A percentile compares a stretch with the other conserved stretches of the same genome.
These are phyloP conservation scores for Bradypus variegatus DNA, from an alignment of 2,797 vertebrate genomes.

Conservation along the genomic window DNA sequence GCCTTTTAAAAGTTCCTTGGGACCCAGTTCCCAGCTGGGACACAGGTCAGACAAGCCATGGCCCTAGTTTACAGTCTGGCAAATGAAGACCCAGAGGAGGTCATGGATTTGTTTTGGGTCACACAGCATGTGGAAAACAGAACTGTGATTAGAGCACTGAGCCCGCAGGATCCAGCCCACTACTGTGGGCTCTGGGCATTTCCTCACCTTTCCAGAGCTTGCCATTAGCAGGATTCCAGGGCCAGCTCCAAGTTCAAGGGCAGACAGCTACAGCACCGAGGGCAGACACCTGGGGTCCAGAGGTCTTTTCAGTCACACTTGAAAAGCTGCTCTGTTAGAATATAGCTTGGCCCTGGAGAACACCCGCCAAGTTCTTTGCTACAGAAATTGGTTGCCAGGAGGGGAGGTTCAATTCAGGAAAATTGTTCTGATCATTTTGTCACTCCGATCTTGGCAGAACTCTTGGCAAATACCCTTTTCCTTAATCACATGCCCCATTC, in stretches of 20 bases:
- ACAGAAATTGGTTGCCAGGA: neutral
- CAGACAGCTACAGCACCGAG: neutral
- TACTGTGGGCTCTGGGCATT: neutral
- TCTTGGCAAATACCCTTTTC: neutral
- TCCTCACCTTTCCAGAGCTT: neutral
- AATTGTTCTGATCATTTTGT: neutral
- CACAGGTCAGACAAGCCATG: neutral
- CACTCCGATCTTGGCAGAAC: neutral
- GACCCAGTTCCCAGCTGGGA: slow-evolving; percentile 38
- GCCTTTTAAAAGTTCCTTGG: slow-evolving; percentile 38
- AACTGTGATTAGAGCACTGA: neutral
- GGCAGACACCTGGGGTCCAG: neutral
- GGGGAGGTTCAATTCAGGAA: neutral
- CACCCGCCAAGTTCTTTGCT: neutral
- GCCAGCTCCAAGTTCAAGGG: neutral
- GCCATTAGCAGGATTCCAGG: neutral
- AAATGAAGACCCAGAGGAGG: slow-evolving; percentile 53
- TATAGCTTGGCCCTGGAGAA: slow-evolving; percentile 1
- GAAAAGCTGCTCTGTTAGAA: slow-evolving; percentile 31
- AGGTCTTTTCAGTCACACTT: slow-evolving; percentile 4
- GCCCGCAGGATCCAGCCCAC: neutral
- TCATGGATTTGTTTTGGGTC: slow-evolving; percentile 49
- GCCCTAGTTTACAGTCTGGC: slow-evolving; percentile 28
- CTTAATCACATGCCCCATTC: neutral
- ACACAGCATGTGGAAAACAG: slow-evolving; percentile 10